Evolutionary conservation across 2,888 invertebrate species (phyloP), one percentile per base, ranked within the genome.

Genomic region (Drosophila niveifrons): DNA sequence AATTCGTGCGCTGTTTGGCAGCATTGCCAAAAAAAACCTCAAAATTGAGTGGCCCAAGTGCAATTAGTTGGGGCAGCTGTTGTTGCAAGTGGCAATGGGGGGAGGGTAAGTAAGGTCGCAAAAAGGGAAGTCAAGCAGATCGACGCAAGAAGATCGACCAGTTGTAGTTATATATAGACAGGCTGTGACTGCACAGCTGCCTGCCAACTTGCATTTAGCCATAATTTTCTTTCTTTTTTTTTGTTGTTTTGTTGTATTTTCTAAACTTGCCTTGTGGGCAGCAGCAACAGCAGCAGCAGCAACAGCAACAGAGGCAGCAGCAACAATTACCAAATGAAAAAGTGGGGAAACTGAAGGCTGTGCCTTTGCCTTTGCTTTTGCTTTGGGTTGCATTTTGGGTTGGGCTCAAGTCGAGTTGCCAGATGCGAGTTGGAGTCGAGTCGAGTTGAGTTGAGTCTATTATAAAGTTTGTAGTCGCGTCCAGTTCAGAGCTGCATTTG

Each of bases 151-250:
- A 52, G 59, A 52, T 52, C 31, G 59, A 59, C 28, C 52, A 43
- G 44, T 28, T 52, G 47, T 50, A 57, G 34, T 59, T 74, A 76
- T 55, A 64, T 66, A 66, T 78, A 76, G 68, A 76, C 39, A 73
- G 56, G 44, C 46, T 56, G 34, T 51, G 44, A 46, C 41, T 41
- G 53, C 13, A 15, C 61, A 47, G 67, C 46, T 66, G 70, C 47
- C 76, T 82, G 75, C 80, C 86, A 88, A 66, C 70, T 72, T 70
- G 36, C 72, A 73, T 85, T 80, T 66, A 66, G 67, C 71, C 68
- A 80, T 82, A 79, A 77, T 82, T 84, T 82, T 84, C 69, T 50
- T 48, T 23, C 4, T 4, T 23, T 1, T 23, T 23, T 23, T 23
- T 23, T 23, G 3, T 23, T 23, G n/a, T n/a, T n/a, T n/a, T n/a